These are phyloP conservation scores for Rotaria sp. DNA, from an alignment of 2,888 invertebrate species.

Conservation along the genomic window DNA sequence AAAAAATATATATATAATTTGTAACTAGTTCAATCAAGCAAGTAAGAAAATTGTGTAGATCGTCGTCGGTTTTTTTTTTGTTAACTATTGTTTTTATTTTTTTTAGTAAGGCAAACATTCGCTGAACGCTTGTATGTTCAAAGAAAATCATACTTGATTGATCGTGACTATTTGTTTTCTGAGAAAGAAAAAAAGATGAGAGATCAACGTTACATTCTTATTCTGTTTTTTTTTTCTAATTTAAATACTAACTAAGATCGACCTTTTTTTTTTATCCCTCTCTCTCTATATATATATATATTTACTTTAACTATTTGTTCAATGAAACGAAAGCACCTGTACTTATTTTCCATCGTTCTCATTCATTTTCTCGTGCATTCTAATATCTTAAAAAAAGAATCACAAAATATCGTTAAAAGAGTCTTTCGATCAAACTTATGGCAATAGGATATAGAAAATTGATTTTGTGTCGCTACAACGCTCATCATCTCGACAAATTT, in stretches of 20 bases:
- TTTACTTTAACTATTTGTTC: neutral
- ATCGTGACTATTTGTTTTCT: neutral
- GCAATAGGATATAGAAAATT: neutral
- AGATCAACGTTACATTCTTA: neutral
- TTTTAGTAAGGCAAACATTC: neutral
- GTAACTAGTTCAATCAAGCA: slow-evolving; percentile 4
- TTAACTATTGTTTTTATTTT: neutral
- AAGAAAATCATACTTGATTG: neutral
- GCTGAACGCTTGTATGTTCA: neutral
- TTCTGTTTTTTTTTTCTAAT: neutral
- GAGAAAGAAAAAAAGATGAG: neutral
- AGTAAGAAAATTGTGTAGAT: neutral
- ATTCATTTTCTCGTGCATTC: neutral
- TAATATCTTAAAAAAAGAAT: no score
- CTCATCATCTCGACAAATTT: neutral
- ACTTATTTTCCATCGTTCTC: no score
- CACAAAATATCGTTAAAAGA: no score
- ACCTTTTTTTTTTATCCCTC: neutral
- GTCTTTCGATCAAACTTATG: neutral
- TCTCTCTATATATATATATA: no score
- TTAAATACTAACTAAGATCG: neutral
- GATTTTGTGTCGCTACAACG: slow-evolving; percentile 2
- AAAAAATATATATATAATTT: neutral
- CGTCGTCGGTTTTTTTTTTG: neutral
- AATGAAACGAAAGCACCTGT: neutral